Evolutionary conservation across 2,888 invertebrate genomes (phyloP).

Genomic region (Morinoia aosen): DNA sequence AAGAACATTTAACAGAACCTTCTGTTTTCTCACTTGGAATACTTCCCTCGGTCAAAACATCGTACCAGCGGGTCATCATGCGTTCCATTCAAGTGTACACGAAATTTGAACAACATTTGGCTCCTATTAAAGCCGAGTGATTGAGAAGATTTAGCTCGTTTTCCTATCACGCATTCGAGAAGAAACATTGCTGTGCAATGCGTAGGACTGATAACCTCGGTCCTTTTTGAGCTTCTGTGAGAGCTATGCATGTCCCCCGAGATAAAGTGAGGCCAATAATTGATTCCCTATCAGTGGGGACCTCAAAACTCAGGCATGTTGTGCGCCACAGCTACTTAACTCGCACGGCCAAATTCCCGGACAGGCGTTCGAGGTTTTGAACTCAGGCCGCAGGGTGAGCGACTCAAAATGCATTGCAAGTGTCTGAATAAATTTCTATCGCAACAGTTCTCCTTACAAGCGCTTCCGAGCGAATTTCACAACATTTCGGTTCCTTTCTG

Average conservation of each 20-base stretch:
- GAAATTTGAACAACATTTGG: not conserved
- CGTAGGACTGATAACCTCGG: not conserved
- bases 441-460: not conserved
- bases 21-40: not conserved
- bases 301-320: not conserved
- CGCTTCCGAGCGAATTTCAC: not conserved
- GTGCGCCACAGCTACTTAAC: not conserved
- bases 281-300: not conserved
- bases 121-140: not conserved
- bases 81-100: not conserved
- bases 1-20: not conserved
- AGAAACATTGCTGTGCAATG: not conserved
- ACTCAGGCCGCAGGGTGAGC: not conserved
- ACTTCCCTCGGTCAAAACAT: not conserved
- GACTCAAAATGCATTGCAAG: not conserved
- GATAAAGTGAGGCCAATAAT: not conserved
- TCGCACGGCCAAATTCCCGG: not conserved
- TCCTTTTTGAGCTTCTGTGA: not conserved
- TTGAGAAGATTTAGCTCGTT: not conserved
- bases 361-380: not conserved
- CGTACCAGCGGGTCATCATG: not conserved
- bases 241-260: not conserved
- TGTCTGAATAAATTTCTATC: not conserved
- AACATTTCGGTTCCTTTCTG: not conserved
- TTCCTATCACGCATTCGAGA: constrained; percentile 5